phyloP scores from a whole-genome alignment of 2,113 vertebrate species.

The Oryzias curvinotus region DNA sequence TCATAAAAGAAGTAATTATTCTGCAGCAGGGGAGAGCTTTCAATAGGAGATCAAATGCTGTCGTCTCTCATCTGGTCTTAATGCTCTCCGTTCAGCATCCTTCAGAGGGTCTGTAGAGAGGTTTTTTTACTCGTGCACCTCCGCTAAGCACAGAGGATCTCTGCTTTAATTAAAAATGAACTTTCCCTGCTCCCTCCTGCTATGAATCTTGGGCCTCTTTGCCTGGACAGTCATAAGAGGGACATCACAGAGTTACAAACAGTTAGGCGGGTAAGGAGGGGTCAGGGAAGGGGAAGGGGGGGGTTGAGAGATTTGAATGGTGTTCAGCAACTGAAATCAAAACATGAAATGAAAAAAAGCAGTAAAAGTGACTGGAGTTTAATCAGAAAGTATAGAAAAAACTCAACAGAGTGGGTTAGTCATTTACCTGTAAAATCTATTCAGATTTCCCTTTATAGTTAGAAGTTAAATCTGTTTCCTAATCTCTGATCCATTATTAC shows the following conservation, averaged over 20 bases:
- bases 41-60: conserved; percentile 69
- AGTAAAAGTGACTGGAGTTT: neutral
- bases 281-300: conserved; percentile 9
- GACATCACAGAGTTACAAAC: conserved; percentile 36
- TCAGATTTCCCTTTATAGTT: too few relatives aligned
- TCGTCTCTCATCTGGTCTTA: conserved; percentile 51
- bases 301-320: conserved; percentile 35
- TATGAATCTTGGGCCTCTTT: conserved; percentile 46
- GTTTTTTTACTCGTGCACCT: conserved; percentile 46
- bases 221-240: conserved; percentile 41
- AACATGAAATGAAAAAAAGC: too few relatives aligned
- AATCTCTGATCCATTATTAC: too few relatives aligned
- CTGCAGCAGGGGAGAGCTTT: conserved; percentile 55
- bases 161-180: conserved; percentile 63
- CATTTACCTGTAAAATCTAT: too few relatives aligned
- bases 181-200: conserved; percentile 49
- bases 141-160: conserved; percentile 46
- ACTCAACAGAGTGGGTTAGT: too few relatives aligned
- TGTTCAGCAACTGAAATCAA: conserved; percentile 21
- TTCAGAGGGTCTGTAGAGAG: conserved; percentile 37
- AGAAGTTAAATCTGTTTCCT: too few relatives aligned
- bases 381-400: conserved; percentile 7
- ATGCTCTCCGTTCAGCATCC: conserved; percentile 58
- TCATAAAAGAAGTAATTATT: conserved; percentile 71
- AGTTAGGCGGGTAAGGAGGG: conserved; percentile 33